Conservation (phyloP, 1,140 invertebrate species). For the Charaxes varanes region DNA sequence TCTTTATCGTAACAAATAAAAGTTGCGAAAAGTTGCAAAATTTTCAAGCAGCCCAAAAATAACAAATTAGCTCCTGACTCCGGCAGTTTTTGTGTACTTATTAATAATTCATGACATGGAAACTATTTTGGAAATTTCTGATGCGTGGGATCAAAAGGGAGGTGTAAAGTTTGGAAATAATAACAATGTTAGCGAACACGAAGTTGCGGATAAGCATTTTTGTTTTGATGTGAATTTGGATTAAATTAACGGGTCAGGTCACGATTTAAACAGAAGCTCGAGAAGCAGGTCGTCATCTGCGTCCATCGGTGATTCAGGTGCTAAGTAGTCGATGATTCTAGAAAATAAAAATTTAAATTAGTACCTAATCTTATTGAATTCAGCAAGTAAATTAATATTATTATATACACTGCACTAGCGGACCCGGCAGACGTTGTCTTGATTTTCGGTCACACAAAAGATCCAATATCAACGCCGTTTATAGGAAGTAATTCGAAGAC, state of each 20-base stretch:
- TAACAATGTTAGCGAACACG: constrained; percentile 1
- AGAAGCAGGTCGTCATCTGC: constrained; percentile 64
- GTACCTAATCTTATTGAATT: neutral
- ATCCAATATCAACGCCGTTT: no score
- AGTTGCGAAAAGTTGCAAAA: neutral
- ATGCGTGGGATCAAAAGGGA: constrained; percentile 3
- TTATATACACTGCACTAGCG: no score
- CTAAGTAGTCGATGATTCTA: constrained; percentile 63
- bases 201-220: constrained; percentile 6
- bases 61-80: constrained; percentile 11
- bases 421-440: no score
- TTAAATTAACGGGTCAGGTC: constrained; percentile 31
- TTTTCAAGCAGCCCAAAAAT: constrained; percentile 6
- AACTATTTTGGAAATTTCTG: constrained; percentile 6
- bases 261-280: constrained; percentile 67
- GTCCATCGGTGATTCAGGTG: constrained; percentile 63
- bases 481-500: no score
- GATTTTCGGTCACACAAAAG: no score
- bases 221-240: constrained; percentile 2
- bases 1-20: constrained; percentile 4
- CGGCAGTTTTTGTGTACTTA: constrained; percentile 11
- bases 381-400: no score
- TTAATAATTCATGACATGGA: constrained; percentile 2
- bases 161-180: constrained; percentile 3
- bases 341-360: constrained; percentile 22